These are phyloP conservation scores for Rhinopithecus roxellana DNA, from an alignment of 2,113 vertebrate species.

Conservation along the genomic window DNA sequence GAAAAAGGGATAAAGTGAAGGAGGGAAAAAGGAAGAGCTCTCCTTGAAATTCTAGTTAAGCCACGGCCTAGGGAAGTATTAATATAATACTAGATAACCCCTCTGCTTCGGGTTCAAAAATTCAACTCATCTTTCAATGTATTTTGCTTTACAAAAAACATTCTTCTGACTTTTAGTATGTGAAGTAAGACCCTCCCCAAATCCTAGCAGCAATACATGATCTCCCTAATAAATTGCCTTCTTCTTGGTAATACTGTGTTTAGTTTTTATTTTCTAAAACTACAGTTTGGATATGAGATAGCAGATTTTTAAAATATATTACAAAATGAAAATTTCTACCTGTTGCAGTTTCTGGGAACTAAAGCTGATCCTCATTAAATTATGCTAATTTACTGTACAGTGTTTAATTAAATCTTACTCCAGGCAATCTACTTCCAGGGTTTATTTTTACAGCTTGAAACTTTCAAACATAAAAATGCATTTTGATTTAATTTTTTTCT, in stretches of 20 bases:
- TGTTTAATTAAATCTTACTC: constrained; percentile 72
- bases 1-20: not conserved
- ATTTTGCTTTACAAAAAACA: not conserved
- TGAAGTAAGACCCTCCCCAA: not conserved
- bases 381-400: constrained; percentile 76
- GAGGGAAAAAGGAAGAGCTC: not conserved
- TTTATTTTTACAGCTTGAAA: constrained; percentile 75
- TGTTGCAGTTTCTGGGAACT: constrained; percentile 66
- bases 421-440: constrained; percentile 64
- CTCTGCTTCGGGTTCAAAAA: not conserved
- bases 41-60: not conserved
- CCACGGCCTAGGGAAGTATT: not conserved
- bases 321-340: constrained; percentile 64
- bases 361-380: constrained; percentile 71
- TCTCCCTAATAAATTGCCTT: constrained; percentile 26
- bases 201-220: not conserved
- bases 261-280: constrained; percentile 60
- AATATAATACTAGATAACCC: not conserved
- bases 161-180: not conserved
- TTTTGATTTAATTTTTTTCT: constrained; percentile 62
- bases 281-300: constrained; percentile 49
- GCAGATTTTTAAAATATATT: constrained; percentile 62
- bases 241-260: constrained; percentile 46
- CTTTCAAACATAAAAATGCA: constrained; percentile 64
- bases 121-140: not conserved